These are phyloP conservation scores for Nesidiocoris tenuis DNA, from an alignment of 2,888 invertebrate genomes.

Conservation along the genomic window DNA sequence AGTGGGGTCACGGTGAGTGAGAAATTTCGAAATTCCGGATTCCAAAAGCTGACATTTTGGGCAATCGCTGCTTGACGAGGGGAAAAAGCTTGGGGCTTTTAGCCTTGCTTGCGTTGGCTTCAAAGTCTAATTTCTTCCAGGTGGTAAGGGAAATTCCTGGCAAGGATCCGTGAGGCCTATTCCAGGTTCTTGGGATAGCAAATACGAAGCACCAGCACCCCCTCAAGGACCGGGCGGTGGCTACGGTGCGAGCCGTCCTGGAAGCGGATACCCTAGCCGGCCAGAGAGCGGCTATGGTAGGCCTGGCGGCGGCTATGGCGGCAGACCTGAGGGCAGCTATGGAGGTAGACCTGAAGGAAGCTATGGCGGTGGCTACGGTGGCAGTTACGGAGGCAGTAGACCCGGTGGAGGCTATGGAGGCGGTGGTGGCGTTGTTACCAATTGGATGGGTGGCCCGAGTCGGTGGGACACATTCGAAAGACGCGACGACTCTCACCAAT, in stretches of 20 bases:
- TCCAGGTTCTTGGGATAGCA: conserved; percentile 33
- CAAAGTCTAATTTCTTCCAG: too few relatives aligned
- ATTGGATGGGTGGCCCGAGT: conserved; percentile 40
- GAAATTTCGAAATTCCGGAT: too few relatives aligned
- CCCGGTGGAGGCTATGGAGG: conserved; percentile 28
- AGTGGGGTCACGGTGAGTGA: conserved; percentile 13
- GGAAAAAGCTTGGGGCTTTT: too few relatives aligned
- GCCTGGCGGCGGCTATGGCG: too few relatives aligned
- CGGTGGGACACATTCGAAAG: conserved; percentile 40
- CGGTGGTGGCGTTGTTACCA: conserved; percentile 12
- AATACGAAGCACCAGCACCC: conserved; percentile 22
- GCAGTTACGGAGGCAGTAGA: conserved; percentile 12
- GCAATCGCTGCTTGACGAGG: too few relatives aligned
- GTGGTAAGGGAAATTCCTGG: conserved; percentile 25
- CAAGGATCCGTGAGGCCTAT: conserved; percentile 39
- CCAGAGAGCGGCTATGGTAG: neutral
- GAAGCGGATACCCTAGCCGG: neutral
- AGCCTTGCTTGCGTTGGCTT: too few relatives aligned
- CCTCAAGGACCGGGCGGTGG: conserved; percentile 5
- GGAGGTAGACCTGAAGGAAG: conserved; percentile 18
- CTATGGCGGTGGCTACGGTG: conserved; percentile 12
- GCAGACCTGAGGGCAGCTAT: conserved; percentile 25
- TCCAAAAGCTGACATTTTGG: too few relatives aligned
- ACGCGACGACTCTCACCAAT: conserved; percentile 9
- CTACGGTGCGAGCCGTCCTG: neutral